Evolutionary conservation across 2,888 invertebrate species (phyloP).

Genomic region (Volucella bombylans): DNA sequence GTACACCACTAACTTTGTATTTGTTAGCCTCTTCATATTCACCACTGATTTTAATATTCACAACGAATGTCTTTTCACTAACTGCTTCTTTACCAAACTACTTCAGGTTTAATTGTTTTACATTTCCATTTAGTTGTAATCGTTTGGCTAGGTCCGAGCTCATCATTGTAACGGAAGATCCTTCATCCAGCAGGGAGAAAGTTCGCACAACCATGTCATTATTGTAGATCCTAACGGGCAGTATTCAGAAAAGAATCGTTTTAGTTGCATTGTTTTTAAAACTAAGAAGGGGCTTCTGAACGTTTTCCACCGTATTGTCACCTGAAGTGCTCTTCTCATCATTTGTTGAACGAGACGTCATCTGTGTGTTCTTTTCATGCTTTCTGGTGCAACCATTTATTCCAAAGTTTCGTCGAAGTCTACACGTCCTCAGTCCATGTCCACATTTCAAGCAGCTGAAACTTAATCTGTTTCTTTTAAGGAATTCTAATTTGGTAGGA

Average conservation of each 20-base stretch:
- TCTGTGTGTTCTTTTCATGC: neutral
- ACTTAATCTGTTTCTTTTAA: neutral
- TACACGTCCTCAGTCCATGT: neutral
- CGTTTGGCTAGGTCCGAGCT: conserved; percentile 6
- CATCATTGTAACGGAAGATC: neutral
- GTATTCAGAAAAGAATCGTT: neutral
- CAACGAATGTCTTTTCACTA: neutral
- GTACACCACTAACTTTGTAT: neutral
- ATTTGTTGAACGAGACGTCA: neutral
- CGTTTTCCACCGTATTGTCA: neutral
- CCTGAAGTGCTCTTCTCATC: neutral
- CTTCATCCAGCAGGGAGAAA: neutral
- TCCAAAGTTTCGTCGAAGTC: neutral
- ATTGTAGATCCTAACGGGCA: neutral
- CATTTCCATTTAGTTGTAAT: neutral
- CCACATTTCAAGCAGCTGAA: neutral
- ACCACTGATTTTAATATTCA: neutral
- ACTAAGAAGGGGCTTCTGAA: neutral
- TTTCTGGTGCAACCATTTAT: neutral
- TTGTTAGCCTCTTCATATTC: neutral
- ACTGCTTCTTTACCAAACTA: neutral
- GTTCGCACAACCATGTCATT: neutral
- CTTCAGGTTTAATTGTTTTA: neutral
- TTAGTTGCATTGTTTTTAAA: neutral
- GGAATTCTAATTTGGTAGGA: conserved; percentile 7